These are phyloP conservation scores for Malurus splendens DNA, from an alignment of 2,797 vertebrate species.

Conservation along the genomic window DNA sequence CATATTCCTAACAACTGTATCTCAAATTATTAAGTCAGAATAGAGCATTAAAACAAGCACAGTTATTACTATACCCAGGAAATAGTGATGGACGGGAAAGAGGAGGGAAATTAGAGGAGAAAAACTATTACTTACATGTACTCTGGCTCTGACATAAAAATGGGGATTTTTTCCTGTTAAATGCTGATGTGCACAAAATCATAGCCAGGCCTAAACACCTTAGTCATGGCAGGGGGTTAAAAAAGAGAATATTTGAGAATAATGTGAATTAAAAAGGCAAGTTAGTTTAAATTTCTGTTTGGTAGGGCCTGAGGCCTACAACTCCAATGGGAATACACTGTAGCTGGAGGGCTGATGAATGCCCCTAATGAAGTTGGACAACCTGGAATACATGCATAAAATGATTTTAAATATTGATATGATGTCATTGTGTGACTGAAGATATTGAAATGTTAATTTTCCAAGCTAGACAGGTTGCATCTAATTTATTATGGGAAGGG, in stretches of 20 bases:
- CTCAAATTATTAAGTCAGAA: slow-evolving; percentile 15
- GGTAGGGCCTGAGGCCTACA: slow-evolving; percentile 81
- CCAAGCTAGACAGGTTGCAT: slow-evolving; percentile 79
- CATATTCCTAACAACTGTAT: not conserved
- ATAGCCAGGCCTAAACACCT: slow-evolving; percentile 54
- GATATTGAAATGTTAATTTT: slow-evolving; percentile 96
- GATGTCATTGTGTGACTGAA: slow-evolving; percentile 85
- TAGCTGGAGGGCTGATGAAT: slow-evolving; percentile 89
- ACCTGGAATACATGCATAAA: slow-evolving; percentile 97
- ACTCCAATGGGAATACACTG: slow-evolving; percentile 80
- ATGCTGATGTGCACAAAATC: slow-evolving; percentile 47
- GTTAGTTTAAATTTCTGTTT: slow-evolving; percentile 81
- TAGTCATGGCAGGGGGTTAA: slow-evolving; percentile 63
- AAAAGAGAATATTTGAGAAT: slow-evolving; percentile 73
- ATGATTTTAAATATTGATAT: slow-evolving; percentile 98
- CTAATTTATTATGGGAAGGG: slow-evolving; percentile 76
- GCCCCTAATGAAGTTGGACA: slow-evolving; percentile 99
- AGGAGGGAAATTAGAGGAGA: not conserved
- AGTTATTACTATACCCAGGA: not conserved
- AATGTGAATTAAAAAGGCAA: slow-evolving; percentile 77
- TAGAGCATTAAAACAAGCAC: not conserved
- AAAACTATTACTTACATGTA: not conserved
- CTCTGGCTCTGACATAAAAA: slow-evolving; percentile 41
- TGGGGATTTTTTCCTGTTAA: slow-evolving; percentile 27
- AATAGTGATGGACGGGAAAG: not conserved